Evolutionary conservation across 2,888 invertebrate species (phyloP), one percentile per base, ranked within the genome.

Genomic region (Hololepta plana): DNA sequence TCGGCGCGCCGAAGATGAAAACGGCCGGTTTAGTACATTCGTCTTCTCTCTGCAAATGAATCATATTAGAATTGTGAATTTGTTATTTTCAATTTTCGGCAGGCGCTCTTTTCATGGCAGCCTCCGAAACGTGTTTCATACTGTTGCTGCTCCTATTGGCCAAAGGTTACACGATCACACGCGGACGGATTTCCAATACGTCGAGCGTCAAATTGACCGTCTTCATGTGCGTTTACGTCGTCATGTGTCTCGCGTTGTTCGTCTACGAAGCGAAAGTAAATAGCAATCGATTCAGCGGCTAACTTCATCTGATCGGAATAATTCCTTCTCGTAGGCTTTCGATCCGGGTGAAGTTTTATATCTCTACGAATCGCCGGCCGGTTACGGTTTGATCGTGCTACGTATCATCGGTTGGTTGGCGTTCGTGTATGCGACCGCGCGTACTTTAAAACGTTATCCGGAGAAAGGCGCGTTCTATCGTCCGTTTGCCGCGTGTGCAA

Each of bases 301-400:
- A 21, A 4, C 4, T 10, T 27, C 25, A 29, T 20, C 23, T 30
- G 4, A 13, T 30, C 17, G 12, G 20, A 11, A 24, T 19, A 17
- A 8, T 27, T 27, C 23, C 32, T 37, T 32, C 35, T 34, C 38
- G 46, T 47, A 82, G 80, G 69, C 72, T 2, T 90, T 90, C 47
- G 91, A 91, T 52, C 87, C 90, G 0, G 91, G 88, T 2, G 66
- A 80, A 51, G 90, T 93, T 0, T 49, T 88, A 7, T 90, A 91
- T 46, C 51, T 87, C 2, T 91, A 88, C 45, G 90, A 93, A 55
- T 85, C 85, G 20, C 79, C 82, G 1, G 81, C 88, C 0, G 91
- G 91, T 0, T 84, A 85, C 42, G 75, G 76, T 0, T 55, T 91
- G 4, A 70, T 88, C 6, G 60, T 67, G 3, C 51, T 90, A 26